Evolutionary conservation across 1,140 invertebrate species (phyloP).

Genomic region (Oreohelix idahoensis): DNA sequence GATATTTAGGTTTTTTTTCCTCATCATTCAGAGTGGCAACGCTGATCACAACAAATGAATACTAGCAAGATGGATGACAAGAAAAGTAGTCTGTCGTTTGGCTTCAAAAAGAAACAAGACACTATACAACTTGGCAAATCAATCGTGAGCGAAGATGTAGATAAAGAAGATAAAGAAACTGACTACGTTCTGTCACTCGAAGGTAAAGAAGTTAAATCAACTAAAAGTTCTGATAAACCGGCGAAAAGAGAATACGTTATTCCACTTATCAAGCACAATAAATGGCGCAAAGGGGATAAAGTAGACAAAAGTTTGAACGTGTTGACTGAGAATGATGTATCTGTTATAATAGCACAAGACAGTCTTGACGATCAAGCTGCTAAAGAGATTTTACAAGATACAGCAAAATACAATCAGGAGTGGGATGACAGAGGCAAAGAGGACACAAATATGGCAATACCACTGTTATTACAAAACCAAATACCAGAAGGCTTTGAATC

Average conservation of each 20-base stretch:
- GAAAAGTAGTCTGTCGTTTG: slow-evolving; percentile 55
- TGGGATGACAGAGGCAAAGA: slow-evolving; percentile 62
- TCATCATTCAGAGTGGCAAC: too few species aligned
- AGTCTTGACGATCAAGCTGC: slow-evolving; percentile 65
- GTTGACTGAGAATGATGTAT: not conserved
- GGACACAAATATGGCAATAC: slow-evolving; percentile 65
- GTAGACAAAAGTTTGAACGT: slow-evolving; percentile 36
- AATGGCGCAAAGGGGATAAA: slow-evolving; percentile 50
- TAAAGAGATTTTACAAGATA: slow-evolving; percentile 70
- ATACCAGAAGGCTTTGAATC: slow-evolving; percentile 75
- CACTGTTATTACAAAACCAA: slow-evolving; percentile 74
- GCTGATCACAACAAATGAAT: too few species aligned
- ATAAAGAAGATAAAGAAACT: slow-evolving; percentile 46
- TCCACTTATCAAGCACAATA: slow-evolving; percentile 71
- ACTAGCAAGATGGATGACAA: slow-evolving; percentile 6
- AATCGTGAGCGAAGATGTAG: slow-evolving; percentile 45
- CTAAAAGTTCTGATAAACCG: slow-evolving; percentile 59
- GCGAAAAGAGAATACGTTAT: slow-evolving; percentile 72
- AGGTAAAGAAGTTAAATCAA: slow-evolving; percentile 53
- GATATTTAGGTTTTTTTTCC: too few species aligned
- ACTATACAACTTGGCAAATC: slow-evolving; percentile 55
- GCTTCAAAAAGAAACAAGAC: slow-evolving; percentile 63
- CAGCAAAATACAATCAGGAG: slow-evolving; percentile 58
- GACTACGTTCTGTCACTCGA: slow-evolving; percentile 63
- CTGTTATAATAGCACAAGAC: slow-evolving; percentile 25